These are phyloP conservation scores for Castor canadensis DNA, from an alignment of 2,113 vertebrate species.

Conservation along the genomic window DNA sequence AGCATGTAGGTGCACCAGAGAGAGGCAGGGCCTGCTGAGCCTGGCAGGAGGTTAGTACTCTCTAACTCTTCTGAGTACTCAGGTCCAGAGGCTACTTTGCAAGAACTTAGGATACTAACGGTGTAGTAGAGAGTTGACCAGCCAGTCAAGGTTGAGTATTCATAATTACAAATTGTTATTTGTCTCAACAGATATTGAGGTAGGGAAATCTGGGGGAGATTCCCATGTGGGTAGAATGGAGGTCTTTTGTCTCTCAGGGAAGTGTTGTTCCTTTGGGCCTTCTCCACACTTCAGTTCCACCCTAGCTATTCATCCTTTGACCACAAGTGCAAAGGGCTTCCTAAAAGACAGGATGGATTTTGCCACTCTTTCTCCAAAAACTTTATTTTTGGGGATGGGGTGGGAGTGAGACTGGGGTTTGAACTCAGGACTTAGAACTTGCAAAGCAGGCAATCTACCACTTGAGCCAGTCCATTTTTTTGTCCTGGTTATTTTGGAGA, in stretches of 20 bases:
- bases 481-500: too few relatives aligned
- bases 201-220: background rate
- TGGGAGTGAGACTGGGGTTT: too few relatives aligned
- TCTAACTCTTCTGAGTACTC: background rate
- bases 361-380: background rate
- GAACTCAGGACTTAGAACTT: too few relatives aligned
- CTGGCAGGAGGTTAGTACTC: background rate
- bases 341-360: background rate
- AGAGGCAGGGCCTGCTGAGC: background rate
- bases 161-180: background rate
- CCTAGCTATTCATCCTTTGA: background rate
- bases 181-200: background rate
- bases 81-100: background rate
- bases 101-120: background rate
- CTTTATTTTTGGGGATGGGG: too few relatives aligned
- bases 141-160: background rate
- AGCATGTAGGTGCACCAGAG: background rate
- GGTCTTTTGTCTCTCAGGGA: background rate
- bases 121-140: background rate
- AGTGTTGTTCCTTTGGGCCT: background rate
- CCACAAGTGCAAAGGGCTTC: background rate
- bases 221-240: background rate
- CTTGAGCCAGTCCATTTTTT: too few relatives aligned
- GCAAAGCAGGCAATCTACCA: too few relatives aligned
- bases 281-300: background rate